Percentiles rank a stretch among this genome's conserved stretches.
phyloP scores from a whole-genome alignment of 92 coral and sea anemone genomes.

The Paramuricea clavata region DNA sequence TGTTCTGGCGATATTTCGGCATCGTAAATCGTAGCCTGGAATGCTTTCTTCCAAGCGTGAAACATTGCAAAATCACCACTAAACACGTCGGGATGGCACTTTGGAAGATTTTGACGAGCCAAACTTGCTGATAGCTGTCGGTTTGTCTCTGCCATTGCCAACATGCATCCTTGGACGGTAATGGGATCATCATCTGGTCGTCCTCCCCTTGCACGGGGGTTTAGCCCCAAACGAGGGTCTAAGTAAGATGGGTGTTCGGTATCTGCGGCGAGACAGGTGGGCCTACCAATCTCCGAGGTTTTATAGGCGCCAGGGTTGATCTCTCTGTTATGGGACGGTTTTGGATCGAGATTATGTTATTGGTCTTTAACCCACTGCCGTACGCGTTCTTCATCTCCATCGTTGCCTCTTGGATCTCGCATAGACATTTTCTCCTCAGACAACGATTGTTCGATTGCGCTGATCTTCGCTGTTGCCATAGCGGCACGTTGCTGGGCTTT shows the following conservation, averaged over 20 bases:
- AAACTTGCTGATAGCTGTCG: slow-evolving; percentile 45
- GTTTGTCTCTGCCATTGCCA: slow-evolving; percentile 19
- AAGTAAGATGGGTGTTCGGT: not conserved
- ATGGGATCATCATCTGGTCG: not conserved
- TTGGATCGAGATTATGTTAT: not conserved
- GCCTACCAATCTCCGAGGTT: no score
- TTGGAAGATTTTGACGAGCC: slow-evolving; percentile 56
- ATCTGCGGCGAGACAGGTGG: not conserved
- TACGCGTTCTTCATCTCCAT: not conserved
- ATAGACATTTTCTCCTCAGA: not conserved
- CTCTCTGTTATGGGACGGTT: no score
- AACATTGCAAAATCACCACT: slow-evolving; percentile 65
- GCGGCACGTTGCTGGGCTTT: not conserved
- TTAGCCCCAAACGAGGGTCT: no score
- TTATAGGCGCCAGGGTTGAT: no score
- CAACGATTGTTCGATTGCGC: not conserved
- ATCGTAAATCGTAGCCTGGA: slow-evolving; percentile 60
- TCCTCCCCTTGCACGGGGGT: not conserved
- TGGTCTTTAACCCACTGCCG: not conserved
- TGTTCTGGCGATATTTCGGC: slow-evolving; percentile 63
- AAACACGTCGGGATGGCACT: slow-evolving; percentile 72
- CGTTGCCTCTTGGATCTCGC: not conserved
- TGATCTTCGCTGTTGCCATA: not conserved
- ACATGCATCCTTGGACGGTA: not conserved
- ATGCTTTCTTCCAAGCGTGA: slow-evolving; percentile 68